Evolutionary conservation across 1,140 invertebrate genomes (phyloP), one percentile per base, ranked within the genome.

Genomic region (Branchinecta lindahli): DNA sequence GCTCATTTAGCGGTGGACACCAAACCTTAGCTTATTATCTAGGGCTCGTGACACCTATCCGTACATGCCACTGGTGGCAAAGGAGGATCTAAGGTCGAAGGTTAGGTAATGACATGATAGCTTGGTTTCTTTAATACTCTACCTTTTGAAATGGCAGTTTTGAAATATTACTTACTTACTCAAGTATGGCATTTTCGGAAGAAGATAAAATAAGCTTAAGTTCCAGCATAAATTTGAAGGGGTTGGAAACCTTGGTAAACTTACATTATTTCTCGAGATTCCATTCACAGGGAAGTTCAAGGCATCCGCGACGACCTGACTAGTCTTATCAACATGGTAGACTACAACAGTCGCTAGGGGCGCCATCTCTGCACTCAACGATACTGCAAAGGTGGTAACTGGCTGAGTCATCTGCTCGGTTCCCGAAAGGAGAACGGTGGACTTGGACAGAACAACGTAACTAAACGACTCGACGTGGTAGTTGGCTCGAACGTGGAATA

Each of bases 241-340:
- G 33, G 33, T 33, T 33, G 33, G 33, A 33, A 33, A 5, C 33
- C 33, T 33, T 33, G 33, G 33, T 33, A 66, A 44, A 79, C 80
- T 81, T 75, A 88, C 87, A 77, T 96, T 93, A 77, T 96, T 96
- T 44, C 90, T 80, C 3, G 91, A 90, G 67, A 96, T 92, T 66
- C 92, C 94, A 79, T 97, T 93, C 2, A 98, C 92, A 5, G 92
- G 90, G 80, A 97, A 94, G 5, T 92, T 96, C 20, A 97, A 81
- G 66, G 90, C 90, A 79, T 98, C 95, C 0, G 89, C 90, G 0
- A 95, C 85, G 4, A 97, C 86, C 74, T 91, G 86, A 3, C 91
- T 92, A 75, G 90, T 87, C 61, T 84, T 83, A 8, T 86, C 85
- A 0, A 95, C 85, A 75, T 91, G 86, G 82, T 94, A 98, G 9